Percentiles rank a stretch among this genome's conserved stretches.
These are phyloP conservation scores for Odontamblyopus lacepedii DNA, from an alignment of 2,797 vertebrate genomes.

Conservation along the genomic window DNA sequence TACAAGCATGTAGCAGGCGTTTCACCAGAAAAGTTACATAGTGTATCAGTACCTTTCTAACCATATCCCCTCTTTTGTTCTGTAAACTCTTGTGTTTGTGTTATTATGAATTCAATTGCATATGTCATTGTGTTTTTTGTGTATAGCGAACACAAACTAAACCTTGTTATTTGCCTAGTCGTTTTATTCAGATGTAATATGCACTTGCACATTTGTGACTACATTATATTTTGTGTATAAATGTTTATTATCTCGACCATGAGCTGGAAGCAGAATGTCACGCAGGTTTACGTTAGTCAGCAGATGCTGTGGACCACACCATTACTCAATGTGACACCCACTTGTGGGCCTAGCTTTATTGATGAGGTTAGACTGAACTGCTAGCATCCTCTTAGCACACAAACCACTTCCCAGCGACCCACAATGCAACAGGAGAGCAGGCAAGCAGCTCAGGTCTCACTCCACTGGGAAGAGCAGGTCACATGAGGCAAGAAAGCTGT, in stretches of 20 bases:
- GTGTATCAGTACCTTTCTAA: no score
- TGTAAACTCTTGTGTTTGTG: background rate
- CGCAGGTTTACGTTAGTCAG: slow-evolving; percentile 77
- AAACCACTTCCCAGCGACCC: slow-evolving; percentile 16
- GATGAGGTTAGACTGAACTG: slow-evolving; percentile 70
- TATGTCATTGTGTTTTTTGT: background rate
- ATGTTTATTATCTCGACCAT: slow-evolving; percentile 52
- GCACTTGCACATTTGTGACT: slow-evolving; percentile 9
- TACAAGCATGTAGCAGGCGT: no score
- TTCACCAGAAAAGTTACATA: no score
- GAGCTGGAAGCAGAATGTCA: slow-evolving; percentile 64
- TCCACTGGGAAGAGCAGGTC: slow-evolving; percentile 9
- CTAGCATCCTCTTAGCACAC: slow-evolving; percentile 42
- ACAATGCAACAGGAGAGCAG: slow-evolving; percentile 50
- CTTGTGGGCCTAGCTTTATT: slow-evolving; percentile 73
- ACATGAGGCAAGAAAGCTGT: background rate
- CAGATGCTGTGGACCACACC: slow-evolving; percentile 71
- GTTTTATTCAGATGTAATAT: slow-evolving; percentile 10
- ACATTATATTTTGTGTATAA: slow-evolving; percentile 19
- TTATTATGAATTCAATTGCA: background rate
- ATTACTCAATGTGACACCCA: slow-evolving; percentile 79
- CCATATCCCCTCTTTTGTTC: background rate
- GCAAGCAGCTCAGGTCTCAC: slow-evolving; percentile 42
- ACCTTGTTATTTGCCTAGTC: background rate
- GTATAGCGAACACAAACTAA: background rate